Evolutionary conservation across 2,888 invertebrate genomes (phyloP).

Genomic region (Drosophila prolongata): DNA sequence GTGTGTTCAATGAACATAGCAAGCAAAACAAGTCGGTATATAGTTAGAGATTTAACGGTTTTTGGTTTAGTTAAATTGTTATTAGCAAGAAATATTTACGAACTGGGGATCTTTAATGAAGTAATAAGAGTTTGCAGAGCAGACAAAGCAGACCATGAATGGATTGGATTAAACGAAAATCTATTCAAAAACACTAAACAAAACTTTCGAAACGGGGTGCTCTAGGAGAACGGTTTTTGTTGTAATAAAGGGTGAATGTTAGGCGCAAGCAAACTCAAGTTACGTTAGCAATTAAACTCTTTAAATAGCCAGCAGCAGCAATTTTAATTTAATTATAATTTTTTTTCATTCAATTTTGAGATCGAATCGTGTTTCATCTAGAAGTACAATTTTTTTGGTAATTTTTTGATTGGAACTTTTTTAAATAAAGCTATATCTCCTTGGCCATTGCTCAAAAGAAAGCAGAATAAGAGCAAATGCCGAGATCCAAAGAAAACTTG

Average conservation of each 20-base stretch:
- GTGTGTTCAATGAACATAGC: slow-evolving; percentile 47
- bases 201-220: slow-evolving; percentile 12
- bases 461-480: slow-evolving; percentile 4
- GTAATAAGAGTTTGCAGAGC: slow-evolving; percentile 20
- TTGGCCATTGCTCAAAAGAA: slow-evolving; percentile 25
- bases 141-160: slow-evolving; percentile 32
- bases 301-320: slow-evolving; percentile 19
- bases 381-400: slow-evolving; percentile 42
- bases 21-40: slow-evolving; percentile 57
- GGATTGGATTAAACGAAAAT: slow-evolving; percentile 23
- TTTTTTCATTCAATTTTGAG: slow-evolving; percentile 7
- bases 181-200: slow-evolving; percentile 30
- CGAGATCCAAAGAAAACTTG: slow-evolving; percentile 13
- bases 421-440: slow-evolving; percentile 68
- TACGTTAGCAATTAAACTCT: slow-evolving; percentile 4
- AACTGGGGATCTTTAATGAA: slow-evolving; percentile 14
- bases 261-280: slow-evolving; percentile 36
- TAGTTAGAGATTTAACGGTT: slow-evolving; percentile 5
- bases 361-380: slow-evolving; percentile 27
- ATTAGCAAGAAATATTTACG: slow-evolving; percentile 8
- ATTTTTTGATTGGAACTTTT: slow-evolving; percentile 60
- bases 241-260: slow-evolving; percentile 3
- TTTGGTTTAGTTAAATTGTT: slow-evolving; percentile 7
- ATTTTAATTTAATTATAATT: slow-evolving; percentile 9
- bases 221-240: slow-evolving; percentile 28